Conservation (phyloP, 2,797 vertebrate genomes). For the Chaetodon trifasciatus region DNA sequence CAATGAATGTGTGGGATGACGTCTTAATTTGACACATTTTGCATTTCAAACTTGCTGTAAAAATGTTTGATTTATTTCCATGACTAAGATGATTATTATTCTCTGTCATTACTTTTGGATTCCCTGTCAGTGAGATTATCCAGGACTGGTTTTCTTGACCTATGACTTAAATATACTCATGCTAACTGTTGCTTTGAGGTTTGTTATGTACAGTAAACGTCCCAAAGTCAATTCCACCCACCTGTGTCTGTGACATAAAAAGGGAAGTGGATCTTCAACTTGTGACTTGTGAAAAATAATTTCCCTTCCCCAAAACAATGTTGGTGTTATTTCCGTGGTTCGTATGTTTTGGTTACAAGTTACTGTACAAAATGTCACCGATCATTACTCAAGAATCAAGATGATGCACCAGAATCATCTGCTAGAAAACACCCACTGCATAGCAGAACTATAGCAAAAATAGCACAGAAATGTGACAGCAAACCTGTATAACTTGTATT, state of each 20-base stretch:
- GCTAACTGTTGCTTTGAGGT: neutral
- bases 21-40: neutral
- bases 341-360: conserved; percentile 17
- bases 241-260: neutral
- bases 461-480: neutral
- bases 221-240: conserved; percentile 1
- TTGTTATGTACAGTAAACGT: neutral
- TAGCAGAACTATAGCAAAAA: neutral
- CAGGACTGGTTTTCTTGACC: neutral
- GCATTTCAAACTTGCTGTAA: conserved; percentile 8
- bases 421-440: neutral
- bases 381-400: conserved; percentile 11
- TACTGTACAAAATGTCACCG: conserved; percentile 31
- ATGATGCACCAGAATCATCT: neutral
- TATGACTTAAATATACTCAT: neutral
- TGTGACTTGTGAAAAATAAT: conserved; percentile 13
- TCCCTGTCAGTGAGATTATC: neutral
- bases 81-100: neutral
- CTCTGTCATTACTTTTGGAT: neutral
- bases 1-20: neutral
- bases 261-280: conserved; percentile 46
- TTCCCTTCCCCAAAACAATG: conserved; percentile 23
- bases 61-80: conserved; percentile 7
- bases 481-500: neutral
- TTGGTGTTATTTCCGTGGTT: conserved; percentile 3